Evolutionary conservation across 2,888 invertebrate genomes (phyloP).

Genomic region (Caenorhabditis panamensis): DNA sequence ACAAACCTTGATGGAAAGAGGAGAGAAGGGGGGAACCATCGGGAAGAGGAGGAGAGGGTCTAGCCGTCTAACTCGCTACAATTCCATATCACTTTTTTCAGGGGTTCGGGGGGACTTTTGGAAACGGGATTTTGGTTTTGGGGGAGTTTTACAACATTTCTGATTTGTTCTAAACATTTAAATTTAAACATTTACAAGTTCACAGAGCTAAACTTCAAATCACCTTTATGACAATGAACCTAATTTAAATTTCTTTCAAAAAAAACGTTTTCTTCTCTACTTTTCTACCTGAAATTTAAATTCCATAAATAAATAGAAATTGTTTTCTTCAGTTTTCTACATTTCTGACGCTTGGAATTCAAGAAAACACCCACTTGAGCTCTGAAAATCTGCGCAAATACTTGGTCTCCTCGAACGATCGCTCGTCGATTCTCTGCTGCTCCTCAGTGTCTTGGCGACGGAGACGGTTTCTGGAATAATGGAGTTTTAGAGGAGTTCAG

Average conservation of each 20-base stretch:
- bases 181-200: background rate
- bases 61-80: slow-evolving; percentile 57
- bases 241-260: too few species aligned
- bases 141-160: background rate
- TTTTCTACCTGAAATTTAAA: too few species aligned
- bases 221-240: too few species aligned
- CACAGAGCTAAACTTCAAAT: too few species aligned
- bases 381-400: slow-evolving; percentile 70
- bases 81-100: slow-evolving; percentile 7
- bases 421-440: slow-evolving; percentile 60
- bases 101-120: too few species aligned
- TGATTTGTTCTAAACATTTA: background rate
- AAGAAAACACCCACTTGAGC: slow-evolving; percentile 64
- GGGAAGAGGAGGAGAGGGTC: background rate
- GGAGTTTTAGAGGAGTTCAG: background rate
- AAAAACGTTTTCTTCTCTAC: too few species aligned
- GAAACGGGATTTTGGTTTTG: too few species aligned
- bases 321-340: too few species aligned
- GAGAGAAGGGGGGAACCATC: slow-evolving; percentile 14
- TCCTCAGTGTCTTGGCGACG: slow-evolving; percentile 66
- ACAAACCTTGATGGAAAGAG: slow-evolving; percentile 38
- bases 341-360: too few species aligned
- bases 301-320: too few species aligned
- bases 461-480: slow-evolving; percentile 64
- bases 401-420: slow-evolving; percentile 71